Evolutionary conservation across 1,140 invertebrate genomes (phyloP).

Genomic region (Saxidomus purpurata): DNA sequence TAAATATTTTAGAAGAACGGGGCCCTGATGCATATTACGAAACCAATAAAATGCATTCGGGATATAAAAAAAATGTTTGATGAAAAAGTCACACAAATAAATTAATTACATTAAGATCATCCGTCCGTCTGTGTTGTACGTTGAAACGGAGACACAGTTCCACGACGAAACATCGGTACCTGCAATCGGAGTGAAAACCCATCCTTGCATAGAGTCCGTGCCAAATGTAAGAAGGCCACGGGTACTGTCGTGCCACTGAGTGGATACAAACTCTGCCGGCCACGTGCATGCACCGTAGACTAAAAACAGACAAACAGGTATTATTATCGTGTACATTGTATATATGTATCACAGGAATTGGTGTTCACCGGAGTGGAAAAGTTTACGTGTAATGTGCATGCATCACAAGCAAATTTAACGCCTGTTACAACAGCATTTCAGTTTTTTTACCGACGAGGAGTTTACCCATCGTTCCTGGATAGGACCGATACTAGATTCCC

Average conservation of each 20-base stretch:
- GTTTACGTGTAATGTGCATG: no score
- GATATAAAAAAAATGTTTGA: no score
- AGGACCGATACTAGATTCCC: no score
- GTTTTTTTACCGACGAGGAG: no score
- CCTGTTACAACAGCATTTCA: no score
- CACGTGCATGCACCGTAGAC: conserved; percentile 45
- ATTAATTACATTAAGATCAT: conserved; percentile 54
- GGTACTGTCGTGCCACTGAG: conserved; percentile 43
- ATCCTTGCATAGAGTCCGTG: conserved; percentile 28
- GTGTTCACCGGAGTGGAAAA: background rate
- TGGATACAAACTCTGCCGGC: conserved; percentile 6
- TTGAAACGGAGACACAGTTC: conserved; percentile 27
- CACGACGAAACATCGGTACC: background rate
- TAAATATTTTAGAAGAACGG: no score
- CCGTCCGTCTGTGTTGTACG: conserved; percentile 13
- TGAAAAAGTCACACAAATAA: no score
- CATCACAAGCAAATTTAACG: no score
- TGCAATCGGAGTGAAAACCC: background rate
- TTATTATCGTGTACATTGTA: background rate
- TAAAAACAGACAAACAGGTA: no score
- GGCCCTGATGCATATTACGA: no score
- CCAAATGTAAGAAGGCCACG: conserved; percentile 34
- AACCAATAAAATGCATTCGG: no score
- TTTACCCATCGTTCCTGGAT: no score
- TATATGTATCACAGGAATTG: background rate